Evolutionary conservation across 2,797 vertebrate genomes (phyloP).

Genomic region (Falco biarmicus): DNA sequence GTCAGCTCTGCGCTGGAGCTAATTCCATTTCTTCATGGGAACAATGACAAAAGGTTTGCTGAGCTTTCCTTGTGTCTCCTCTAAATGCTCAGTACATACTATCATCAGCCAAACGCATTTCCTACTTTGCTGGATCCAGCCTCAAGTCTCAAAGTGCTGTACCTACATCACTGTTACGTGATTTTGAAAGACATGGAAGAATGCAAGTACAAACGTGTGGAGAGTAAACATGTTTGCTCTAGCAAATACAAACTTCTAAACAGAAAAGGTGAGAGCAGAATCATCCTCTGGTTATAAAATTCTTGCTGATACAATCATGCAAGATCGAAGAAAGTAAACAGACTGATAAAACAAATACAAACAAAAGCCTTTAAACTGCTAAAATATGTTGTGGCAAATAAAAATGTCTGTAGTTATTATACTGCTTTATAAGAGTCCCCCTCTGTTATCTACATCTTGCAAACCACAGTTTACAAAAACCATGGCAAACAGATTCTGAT

Average conservation of each 20-base stretch:
- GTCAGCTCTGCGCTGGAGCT: background rate
- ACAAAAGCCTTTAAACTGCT: background rate
- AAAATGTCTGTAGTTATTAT: slow-evolving; percentile 7
- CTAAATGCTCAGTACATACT: background rate
- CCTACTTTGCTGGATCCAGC: background rate
- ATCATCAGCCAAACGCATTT: background rate
- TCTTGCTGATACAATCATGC: background rate
- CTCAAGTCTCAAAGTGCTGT: background rate
- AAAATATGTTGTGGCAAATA: background rate
- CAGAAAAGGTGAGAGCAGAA: slow-evolving; percentile 23
- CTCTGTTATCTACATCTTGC: slow-evolving; percentile 38
- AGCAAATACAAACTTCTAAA: background rate
- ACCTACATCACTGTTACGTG: background rate
- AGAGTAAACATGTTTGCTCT: slow-evolving; percentile 9
- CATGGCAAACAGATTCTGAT: slow-evolving; percentile 41
- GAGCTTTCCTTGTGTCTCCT: background rate
- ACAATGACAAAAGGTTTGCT: background rate
- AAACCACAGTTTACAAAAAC: slow-evolving; percentile 10
- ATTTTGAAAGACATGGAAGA: slow-evolving; percentile 15
- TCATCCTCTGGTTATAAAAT: background rate
- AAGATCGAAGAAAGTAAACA: slow-evolving; percentile 20
- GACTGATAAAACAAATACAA: slow-evolving; percentile 3
- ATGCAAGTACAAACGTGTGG: background rate
- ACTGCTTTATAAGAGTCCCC: background rate
- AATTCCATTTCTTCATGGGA: background rate